Base-by-base conservation (phyloP, 2,888 invertebrate genomes). In the Drosophila helvetica region DNA sequence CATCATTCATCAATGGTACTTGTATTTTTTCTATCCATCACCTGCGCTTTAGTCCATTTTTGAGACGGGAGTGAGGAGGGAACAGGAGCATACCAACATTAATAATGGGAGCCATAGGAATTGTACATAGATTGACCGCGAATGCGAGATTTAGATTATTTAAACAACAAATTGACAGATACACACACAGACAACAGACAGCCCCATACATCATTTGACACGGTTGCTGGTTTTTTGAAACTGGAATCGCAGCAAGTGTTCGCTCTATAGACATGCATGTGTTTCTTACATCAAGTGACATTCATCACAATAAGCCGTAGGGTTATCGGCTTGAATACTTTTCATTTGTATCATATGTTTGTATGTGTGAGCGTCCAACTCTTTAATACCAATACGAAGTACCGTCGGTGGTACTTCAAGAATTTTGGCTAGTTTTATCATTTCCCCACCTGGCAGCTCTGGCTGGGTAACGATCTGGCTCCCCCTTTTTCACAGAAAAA, bases 41-140 rank as follows among this genome's bases (percentile, higher is more conserved):
- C 75, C 84, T 68, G 77, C 80, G 80, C 54, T 80, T 48, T 52
- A 77, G 38, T 27, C 42, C 50, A 56, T 58, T 69, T 48, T 55
- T 25, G 46, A 18, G 18, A 17, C 9, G 46, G 46, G 46, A 18
- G 17, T 18, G 5, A 17, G 18, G 18, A 10, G 46, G 46, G 18
- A 17, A 9, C n/a, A n/a, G 38, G 7, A 27, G 51, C 19, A 51
- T 62, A 62, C 64, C 17, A 64, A 48, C 19, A n/a, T 38, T 38
- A 46, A 17, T 46, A 46, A 46, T 17, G 46, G 46, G 46, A 46
- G 18, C 46, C 38, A 38, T 63, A 48, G 42, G 12, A n/a, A 9
- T 3, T 62, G 62, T 62, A 62, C 38, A 62, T 62, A 62, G 48
- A 63, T 38, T 48, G 48, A 48, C 42, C 42, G 46, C 33, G 18